A percentile compares a stretch with the other conserved stretches of the same genome.
These are phyloP conservation scores for Plemyria rubiginata DNA, from an alignment of 2,888 invertebrate genomes.

Conservation along the genomic window DNA sequence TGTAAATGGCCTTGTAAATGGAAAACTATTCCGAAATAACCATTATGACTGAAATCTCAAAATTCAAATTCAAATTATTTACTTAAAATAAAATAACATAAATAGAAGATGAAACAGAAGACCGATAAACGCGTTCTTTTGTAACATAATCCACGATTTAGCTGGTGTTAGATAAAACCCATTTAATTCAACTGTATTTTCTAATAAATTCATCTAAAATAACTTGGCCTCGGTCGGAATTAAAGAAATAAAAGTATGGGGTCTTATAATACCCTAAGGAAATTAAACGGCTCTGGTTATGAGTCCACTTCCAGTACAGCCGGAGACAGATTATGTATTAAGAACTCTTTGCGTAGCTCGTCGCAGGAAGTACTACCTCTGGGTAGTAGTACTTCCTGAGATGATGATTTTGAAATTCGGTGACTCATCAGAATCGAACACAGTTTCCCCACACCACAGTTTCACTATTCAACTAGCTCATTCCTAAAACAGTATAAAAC, in stretches of 20 bases:
- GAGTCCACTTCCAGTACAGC: conserved; percentile 6
- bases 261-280: conserved; percentile 35
- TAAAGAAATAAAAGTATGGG: conserved; percentile 23
- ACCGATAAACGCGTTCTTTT: too few species aligned
- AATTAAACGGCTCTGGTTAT: conserved; percentile 28
- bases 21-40: too few species aligned
- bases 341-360: too few species aligned
- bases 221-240: conserved; percentile 31
- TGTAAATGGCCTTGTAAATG: too few species aligned
- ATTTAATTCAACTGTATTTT: conserved; percentile 22
- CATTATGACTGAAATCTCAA: too few species aligned
- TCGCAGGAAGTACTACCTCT: too few species aligned
- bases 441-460: conserved; percentile 1
- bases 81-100: too few species aligned
- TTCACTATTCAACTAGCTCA: conserved; percentile 8
- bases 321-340: conserved; percentile 2
- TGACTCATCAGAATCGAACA: too few species aligned
- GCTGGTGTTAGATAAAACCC: conserved; percentile 23
- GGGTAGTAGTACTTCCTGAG: too few species aligned
- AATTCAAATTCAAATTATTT: not conserved
- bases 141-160: conserved; percentile 17
- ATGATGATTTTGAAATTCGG: too few species aligned
- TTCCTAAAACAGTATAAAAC: conserved; percentile 25
- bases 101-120: too few species aligned
- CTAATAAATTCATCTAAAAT: conserved; percentile 37